Evolutionary conservation across 1,140 invertebrate species (phyloP), one percentile per base, ranked within the genome.

Genomic region (Monochamus saltuarius): DNA sequence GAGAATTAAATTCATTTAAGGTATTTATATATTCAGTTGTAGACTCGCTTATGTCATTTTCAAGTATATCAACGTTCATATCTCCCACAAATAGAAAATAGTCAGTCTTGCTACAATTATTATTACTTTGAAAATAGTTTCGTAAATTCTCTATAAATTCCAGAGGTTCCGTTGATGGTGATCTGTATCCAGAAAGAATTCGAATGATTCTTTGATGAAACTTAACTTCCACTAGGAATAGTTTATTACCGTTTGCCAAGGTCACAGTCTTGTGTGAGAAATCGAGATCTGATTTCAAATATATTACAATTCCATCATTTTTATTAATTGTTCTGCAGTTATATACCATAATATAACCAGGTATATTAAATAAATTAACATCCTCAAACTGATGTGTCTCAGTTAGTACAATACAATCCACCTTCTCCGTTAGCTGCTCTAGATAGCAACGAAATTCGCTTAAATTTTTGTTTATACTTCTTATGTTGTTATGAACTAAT

Each of bases 301-400:
- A 52, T 52, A 52, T 38, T 36, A 52, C 50, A 3, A 10, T 36
- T 37, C 50, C 22, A 52, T 52, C 50, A 52, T 52, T 52, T 35
- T 52, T 17, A 19, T 52, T 52, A 52, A 14, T 10, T 17, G 7
- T 14, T 13, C 50, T 14, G 19, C 35, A 14, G 19, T 52, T 52
- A 38, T 52, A 52, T 7, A 52, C 35, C 35, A 52, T n/a, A 22
- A 37, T 34, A 35, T 37, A 52, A n/a, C 19, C 22, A 34, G 29
- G n/a, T 38, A 52, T 17, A 34, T 35, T 35, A 38, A 34, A 38
- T 19, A 38, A 11, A 52, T 52, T 52, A n/a, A 36, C 17, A 36
- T 52, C n/a, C n/a, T n/a, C n/a, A n/a, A n/a, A n/a, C n/a, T n/a
- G n/a, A n/a, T n/a, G n/a, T n/a, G n/a, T n/a, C n/a, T n/a, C n/a